Conservation (phyloP, 2,888 invertebrate species). For the Melipona bicolor region DNA sequence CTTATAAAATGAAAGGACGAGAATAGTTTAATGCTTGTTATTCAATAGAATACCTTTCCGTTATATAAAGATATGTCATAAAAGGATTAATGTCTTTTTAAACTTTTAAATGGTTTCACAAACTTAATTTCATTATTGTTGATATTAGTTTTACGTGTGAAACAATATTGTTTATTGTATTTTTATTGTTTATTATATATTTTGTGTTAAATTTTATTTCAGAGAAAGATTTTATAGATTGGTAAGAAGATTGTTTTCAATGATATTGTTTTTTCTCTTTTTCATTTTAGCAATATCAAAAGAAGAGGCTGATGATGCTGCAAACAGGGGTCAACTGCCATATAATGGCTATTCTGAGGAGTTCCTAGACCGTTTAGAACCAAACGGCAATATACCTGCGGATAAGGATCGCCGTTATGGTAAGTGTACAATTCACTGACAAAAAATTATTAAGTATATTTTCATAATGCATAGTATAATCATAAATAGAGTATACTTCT, state of each 20-base stretch:
- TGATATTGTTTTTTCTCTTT: slow-evolving; percentile 49
- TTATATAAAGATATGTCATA: slow-evolving; percentile 28
- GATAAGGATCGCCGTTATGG: slow-evolving; percentile 92
- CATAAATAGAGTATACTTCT: background rate
- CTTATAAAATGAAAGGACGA: background rate
- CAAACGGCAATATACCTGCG: slow-evolving; percentile 96
- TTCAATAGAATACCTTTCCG: background rate
- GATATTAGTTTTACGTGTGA: background rate
- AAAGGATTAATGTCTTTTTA: slow-evolving; percentile 19
- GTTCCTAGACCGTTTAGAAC: slow-evolving; percentile 96
- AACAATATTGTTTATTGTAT: slow-evolving; percentile 12
- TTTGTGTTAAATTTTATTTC: background rate
- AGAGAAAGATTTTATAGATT: background rate
- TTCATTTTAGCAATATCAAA: slow-evolving; percentile 92
- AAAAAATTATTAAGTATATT: too few relatives aligned
- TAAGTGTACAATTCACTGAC: slow-evolving; percentile 79
- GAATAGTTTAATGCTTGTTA: background rate
- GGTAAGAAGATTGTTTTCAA: background rate
- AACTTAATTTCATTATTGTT: slow-evolving; percentile 12
- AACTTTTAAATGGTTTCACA: slow-evolving; percentile 19
- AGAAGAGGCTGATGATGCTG: slow-evolving; percentile 92
- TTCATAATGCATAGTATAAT: slow-evolving; percentile 7
- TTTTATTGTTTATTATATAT: background rate
- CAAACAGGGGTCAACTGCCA: slow-evolving; percentile 91
- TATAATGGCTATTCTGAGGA: slow-evolving; percentile 97